Conservation (phyloP, 2,888 invertebrate species). For the Caenorhabditis japonica region DNA sequence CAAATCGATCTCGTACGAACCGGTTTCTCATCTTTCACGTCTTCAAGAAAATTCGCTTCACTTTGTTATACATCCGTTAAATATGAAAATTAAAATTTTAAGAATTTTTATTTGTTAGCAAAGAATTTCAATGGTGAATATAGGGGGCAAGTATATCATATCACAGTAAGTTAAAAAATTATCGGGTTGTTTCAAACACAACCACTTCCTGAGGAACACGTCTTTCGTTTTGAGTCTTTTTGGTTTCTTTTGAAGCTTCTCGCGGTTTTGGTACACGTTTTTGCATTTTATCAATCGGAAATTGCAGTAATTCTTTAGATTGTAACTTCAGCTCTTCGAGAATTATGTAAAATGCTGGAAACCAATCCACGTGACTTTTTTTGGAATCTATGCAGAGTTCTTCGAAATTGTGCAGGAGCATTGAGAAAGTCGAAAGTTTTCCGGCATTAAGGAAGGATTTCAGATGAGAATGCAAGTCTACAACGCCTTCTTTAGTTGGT, state of each 20-base stretch:
- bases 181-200: too few relatives aligned
- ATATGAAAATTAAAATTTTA: too few relatives aligned
- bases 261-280: background rate
- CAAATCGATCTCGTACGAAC: slow-evolving; percentile 29
- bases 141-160: too few relatives aligned
- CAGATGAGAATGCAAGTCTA: background rate
- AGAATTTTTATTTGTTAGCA: too few relatives aligned
- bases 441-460: slow-evolving; percentile 7
- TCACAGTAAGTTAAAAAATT: too few relatives aligned
- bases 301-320: slow-evolving; percentile 10
- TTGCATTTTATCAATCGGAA: slow-evolving; percentile 7
- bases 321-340: slow-evolving; percentile 10
- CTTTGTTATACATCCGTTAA: slow-evolving; percentile 16
- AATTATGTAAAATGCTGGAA: slow-evolving; percentile 11
- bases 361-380: slow-evolving; percentile 26
- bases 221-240: background rate
- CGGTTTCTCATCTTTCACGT: too few relatives aligned
- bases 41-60: slow-evolving; percentile 19
- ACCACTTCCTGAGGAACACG: background rate
- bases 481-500: slow-evolving; percentile 6
- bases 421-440: slow-evolving; percentile 19
- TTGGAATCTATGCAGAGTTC: slow-evolving; percentile 6
- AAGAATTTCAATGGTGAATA: too few relatives aligned
- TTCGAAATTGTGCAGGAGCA: slow-evolving; percentile 16
- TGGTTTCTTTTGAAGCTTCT: background rate